Base-by-base conservation (phyloP, 2,797 vertebrate species). In the Nyctalus aviator region DNA sequence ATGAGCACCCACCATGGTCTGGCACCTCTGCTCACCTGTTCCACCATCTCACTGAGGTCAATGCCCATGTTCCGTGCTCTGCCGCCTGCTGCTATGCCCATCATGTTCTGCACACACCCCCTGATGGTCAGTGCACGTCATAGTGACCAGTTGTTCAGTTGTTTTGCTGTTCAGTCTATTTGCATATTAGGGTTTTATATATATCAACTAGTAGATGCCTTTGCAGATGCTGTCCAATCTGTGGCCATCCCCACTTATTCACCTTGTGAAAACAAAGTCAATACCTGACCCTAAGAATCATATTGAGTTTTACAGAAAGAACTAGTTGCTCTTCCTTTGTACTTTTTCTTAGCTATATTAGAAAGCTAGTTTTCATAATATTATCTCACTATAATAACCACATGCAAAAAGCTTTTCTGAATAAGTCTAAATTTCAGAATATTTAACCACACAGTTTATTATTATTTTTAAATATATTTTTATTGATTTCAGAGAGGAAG, bases 251-350 rank as follows among this genome's bases (percentile, higher is more conserved):
- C 27, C 12, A 72, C 9, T 78, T 78, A 92, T 21, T 57, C n/a
- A 84, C 14, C 30, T 48, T 90, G 10, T 75, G 30, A 95, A 91
- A 90, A 41, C 69, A 35, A 82, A 94, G 32, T 92, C 48, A 62
- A 83, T 73, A 69, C 15, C 14, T 32, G 79, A 75, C 15, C 30
- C n/a, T 76, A 71, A 85, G 93, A 81, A 78, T 37, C 9, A 41
- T 21, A 27, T 78, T 79, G 87, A 94, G 23, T 79, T 73, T 50
- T 73, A 68, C 6, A 86, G 30, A 81, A n/a, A 68, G 18, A 84
- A 93, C 15, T 27, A 62, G 25, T 18, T n/a, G 8, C 32, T 91
- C 72, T 84, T 68, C 35, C 64, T 82, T 66, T 76, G 53, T 20
- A 55, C 10, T 73, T 69, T 55, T 75, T 93, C 41, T 86, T 78